Percentiles rank a stretch among this genome's conserved stretches.
phyloP scores from a whole-genome alignment of 2,888 invertebrate genomes.

The Fragum whitleyi region DNA sequence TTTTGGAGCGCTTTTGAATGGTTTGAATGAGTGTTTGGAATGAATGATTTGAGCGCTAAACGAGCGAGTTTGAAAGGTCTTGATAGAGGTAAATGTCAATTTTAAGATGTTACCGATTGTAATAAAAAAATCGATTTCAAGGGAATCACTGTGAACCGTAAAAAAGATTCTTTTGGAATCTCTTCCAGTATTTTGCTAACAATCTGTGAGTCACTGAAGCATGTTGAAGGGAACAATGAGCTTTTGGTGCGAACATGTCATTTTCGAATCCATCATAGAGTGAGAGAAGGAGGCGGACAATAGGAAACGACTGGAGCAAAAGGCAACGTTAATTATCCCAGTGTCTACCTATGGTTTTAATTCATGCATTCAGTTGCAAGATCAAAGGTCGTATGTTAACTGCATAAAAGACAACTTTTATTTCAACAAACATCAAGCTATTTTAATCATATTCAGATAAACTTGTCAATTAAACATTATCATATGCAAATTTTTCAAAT shows the following conservation, averaged over 20 bases:
- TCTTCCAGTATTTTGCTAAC: too few relatives aligned
- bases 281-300: background rate
- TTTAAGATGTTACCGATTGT: too few relatives aligned
- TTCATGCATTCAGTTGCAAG: constrained; percentile 6
- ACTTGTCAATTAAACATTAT: constrained; percentile 48
- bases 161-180: too few relatives aligned
- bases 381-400: constrained; percentile 22
- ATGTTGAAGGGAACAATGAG: too few relatives aligned
- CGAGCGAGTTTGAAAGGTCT: too few relatives aligned
- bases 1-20: too few relatives aligned
- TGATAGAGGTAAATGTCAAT: too few relatives aligned
- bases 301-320: background rate
- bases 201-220: too few relatives aligned
- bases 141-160: too few relatives aligned
- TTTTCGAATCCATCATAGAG: background rate
- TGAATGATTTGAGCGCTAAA: too few relatives aligned
- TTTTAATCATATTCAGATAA: constrained; percentile 61
- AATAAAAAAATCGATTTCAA: too few relatives aligned
- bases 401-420: constrained; percentile 14
- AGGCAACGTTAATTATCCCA: background rate
- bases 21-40: too few relatives aligned
- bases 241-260: background rate
- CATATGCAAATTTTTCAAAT: constrained; percentile 42
- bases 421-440: constrained; percentile 22
- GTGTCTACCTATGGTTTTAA: background rate